These are phyloP conservation scores for Drosophila multiciliata DNA, from an alignment of 2,888 invertebrate genomes.

Conservation along the genomic window DNA sequence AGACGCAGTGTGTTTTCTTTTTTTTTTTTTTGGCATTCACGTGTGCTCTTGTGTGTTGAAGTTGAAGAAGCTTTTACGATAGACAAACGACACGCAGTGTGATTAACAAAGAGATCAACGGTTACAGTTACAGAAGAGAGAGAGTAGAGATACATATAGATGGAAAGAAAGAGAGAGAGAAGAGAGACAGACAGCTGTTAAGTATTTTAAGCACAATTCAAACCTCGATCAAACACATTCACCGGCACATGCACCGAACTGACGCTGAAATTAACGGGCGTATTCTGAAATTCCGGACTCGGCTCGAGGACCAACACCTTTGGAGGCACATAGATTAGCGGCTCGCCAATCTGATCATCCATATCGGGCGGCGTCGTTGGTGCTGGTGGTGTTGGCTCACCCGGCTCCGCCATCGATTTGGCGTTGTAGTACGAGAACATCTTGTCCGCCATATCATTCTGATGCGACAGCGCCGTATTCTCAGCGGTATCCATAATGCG, in stretches of 20 bases:
- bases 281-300: slow-evolving; percentile 92
- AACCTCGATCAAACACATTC: slow-evolving; percentile 96
- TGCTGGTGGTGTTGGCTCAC: slow-evolving; percentile 86
- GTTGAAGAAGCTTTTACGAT: slow-evolving; percentile 57
- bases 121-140: slow-evolving; percentile 42
- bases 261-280: slow-evolving; percentile 90
- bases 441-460: slow-evolving; percentile 86
- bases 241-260: slow-evolving; percentile 98
- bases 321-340: slow-evolving; percentile 86
- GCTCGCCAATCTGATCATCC: slow-evolving; percentile 86
- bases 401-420: slow-evolving; percentile 88
- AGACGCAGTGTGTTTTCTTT: slow-evolving; percentile 39
- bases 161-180: slow-evolving; percentile 21
- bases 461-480: slow-evolving; percentile 89
- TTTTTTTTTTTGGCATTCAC: slow-evolving; percentile 23
- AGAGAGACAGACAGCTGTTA: slow-evolving; percentile 39
- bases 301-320: slow-evolving; percentile 88
- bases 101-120: slow-evolving; percentile 43
- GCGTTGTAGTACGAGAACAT: slow-evolving; percentile 90
- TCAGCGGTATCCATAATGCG: slow-evolving; percentile 96
- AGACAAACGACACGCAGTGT: slow-evolving; percentile 50
- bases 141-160: slow-evolving; percentile 11
- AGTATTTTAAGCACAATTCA: slow-evolving; percentile 70
- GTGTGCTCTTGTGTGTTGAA: slow-evolving; percentile 39
- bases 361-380: slow-evolving; percentile 86